phyloP scores from a whole-genome alignment of 2,888 invertebrate genomes.

The Steinernema hermaphroditum region DNA sequence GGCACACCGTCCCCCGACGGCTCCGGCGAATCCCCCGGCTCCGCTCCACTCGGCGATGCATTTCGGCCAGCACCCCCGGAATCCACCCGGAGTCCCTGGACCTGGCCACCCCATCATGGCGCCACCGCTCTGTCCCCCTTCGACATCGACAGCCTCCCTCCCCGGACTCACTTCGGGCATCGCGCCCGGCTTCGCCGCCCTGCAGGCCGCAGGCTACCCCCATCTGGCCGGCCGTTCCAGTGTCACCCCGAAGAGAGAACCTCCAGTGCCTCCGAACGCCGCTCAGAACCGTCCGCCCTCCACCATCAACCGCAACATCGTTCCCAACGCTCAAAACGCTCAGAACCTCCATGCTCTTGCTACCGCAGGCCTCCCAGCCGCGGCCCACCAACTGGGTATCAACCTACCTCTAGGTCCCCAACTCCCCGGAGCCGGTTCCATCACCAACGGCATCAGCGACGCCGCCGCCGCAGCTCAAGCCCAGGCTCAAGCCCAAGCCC shows the following conservation, averaged over 20 bases:
- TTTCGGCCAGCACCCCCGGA: not conserved
- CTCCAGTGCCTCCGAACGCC: not conserved
- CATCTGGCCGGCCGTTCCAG: conserved; percentile 12
- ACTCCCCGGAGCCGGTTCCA: not conserved
- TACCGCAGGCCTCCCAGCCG: not conserved
- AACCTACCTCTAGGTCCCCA: not conserved
- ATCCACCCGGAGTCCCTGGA: not conserved
- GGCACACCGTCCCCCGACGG: not conserved
- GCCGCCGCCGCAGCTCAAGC: not conserved
- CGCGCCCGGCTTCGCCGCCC: not conserved
- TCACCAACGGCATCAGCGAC: conserved; percentile 16
- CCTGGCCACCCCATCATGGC: not conserved
- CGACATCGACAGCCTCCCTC: not conserved
- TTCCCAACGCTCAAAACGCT: not conserved
- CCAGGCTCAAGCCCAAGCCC: not conserved
- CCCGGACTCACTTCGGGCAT: not conserved
- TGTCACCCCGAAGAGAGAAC: not conserved
- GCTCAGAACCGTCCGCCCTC: not conserved
- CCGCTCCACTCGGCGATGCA: not conserved
- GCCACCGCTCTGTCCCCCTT: conserved; percentile 2
- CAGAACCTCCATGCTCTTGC: conserved; percentile 4
- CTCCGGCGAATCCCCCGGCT: not conserved
- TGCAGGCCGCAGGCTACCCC: not conserved
- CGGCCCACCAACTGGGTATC: conserved; percentile 5
- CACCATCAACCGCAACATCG: not conserved